Base-by-base conservation (phyloP, 2,888 invertebrate genomes). In the Agrotis puta region DNA sequence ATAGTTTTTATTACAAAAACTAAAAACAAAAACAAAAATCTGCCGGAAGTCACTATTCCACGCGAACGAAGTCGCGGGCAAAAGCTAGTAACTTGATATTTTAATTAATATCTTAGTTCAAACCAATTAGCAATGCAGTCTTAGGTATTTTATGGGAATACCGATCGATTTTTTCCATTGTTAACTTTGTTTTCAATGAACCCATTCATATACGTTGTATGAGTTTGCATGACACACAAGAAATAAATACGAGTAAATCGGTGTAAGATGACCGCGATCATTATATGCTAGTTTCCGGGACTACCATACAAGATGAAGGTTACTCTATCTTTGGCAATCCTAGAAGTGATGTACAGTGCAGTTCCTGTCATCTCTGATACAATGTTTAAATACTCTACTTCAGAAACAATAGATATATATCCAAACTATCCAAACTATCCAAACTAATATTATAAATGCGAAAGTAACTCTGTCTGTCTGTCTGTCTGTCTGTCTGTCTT, bases 91-190 rank as follows among this genome's bases (percentile, higher is more conserved):
- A 24, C 22, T 57, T 43, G 14, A 39, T 14, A 20, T 50, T 64
- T 47, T 62, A 70, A 79, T 76, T 76, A 81, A 70, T 64, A 70
- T 54, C 64, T 67, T 58, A 64, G 82, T 62, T 77, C 47, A 39
- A 65, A 77, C 11, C 45, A 68, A 59, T 77, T 82, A 79, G 24
- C 82, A 48, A 9, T 48, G 33, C 22, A 51, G 51, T 68, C 47
- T 45, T 61, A 71, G 4, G 13, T 61, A 24, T 53, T 50, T 48
- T 62, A 61, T 33, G 54, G 50, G 51, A 50, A 53, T 50, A 50
- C 50, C 59, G 3, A 14, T 54, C 14, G 70, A 71, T 22, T 18
- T 63, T 65, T 82, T 79, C 72, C 82, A 20, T 27, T 59, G 22
- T 24, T 22, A 14, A 13, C 33, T 56, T 61, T 45, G 69, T 18